Evolutionary conservation across 2,888 invertebrate species (phyloP).

Genomic region (Nezara viridula): DNA sequence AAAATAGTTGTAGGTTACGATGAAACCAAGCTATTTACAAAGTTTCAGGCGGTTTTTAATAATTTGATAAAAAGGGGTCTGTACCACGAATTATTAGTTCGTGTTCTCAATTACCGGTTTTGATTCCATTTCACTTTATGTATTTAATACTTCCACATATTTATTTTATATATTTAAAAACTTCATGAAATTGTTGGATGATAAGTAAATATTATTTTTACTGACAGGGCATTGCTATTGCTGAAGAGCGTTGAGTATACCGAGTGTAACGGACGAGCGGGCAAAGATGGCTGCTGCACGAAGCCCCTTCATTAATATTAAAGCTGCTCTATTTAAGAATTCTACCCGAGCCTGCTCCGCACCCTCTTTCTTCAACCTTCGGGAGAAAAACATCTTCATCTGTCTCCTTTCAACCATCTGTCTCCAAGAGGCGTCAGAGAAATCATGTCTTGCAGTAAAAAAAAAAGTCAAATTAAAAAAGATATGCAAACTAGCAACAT

Average conservation of each 20-base stretch:
- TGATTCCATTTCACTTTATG: too few relatives aligned
- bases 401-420: neutral
- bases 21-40: too few relatives aligned
- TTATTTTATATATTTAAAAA: too few relatives aligned
- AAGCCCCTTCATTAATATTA: conserved; percentile 25
- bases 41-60: too few relatives aligned
- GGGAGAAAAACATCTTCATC: conserved; percentile 18
- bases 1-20: too few relatives aligned
- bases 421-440: neutral
- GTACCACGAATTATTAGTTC: too few relatives aligned
- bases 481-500: too few relatives aligned
- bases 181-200: too few relatives aligned
- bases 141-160: too few relatives aligned
- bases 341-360: neutral
- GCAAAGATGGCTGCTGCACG: neutral
- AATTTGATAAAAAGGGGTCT: too few relatives aligned
- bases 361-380: neutral
- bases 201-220: neutral
- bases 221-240: neutral
- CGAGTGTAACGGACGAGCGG: neutral
- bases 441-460: neutral
- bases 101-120: too few relatives aligned
- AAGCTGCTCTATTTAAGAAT: conserved; percentile 15
- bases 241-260: neutral
- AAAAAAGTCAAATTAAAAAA: too few relatives aligned